Evolutionary conservation across 2,797 vertebrate species (phyloP).

Genomic region (Lacerta viridis): DNA sequence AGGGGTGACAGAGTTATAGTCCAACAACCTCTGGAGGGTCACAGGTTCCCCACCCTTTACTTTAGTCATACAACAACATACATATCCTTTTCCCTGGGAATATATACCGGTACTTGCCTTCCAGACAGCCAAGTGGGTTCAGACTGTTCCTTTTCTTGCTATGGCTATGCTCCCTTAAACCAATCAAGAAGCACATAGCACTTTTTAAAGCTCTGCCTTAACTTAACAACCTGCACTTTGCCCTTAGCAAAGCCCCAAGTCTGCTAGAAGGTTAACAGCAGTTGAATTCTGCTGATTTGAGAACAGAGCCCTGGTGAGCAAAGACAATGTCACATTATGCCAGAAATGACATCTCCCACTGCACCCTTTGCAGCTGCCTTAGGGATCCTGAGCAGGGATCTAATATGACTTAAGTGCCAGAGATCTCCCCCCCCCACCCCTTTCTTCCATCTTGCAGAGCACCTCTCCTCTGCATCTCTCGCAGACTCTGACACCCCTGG

Average conservation of each 20-base stretch:
- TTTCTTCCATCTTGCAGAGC: neutral
- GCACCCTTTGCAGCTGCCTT: conserved; percentile 5
- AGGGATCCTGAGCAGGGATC: neutral
- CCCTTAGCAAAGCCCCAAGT: neutral
- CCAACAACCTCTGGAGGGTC: no score
- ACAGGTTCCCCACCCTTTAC: no score
- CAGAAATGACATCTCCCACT: conserved; percentile 1
- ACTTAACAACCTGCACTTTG: neutral
- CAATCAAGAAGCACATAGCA: neutral
- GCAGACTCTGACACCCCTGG: neutral
- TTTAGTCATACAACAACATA: neutral
- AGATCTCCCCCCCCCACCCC: neutral
- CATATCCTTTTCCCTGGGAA: neutral
- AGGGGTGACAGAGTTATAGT: no score
- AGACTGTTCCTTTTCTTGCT: fast-evolving
- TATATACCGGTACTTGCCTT: neutral
- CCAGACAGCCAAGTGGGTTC: neutral
- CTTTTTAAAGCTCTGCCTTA: conserved; percentile 7
- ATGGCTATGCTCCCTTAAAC: neutral
- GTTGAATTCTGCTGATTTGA: conserved; percentile 24
- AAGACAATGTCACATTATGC: neutral
- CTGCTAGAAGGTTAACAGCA: conserved; percentile 3
- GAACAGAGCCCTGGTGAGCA: neutral
- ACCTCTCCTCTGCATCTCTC: neutral
- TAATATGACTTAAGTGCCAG: conserved; percentile 8